A percentile compares a stretch with the other conserved stretches of the same genome.
phyloP scores from a whole-genome alignment of 2,888 invertebrate genomes.

The Sminthurides aquaticus region DNA sequence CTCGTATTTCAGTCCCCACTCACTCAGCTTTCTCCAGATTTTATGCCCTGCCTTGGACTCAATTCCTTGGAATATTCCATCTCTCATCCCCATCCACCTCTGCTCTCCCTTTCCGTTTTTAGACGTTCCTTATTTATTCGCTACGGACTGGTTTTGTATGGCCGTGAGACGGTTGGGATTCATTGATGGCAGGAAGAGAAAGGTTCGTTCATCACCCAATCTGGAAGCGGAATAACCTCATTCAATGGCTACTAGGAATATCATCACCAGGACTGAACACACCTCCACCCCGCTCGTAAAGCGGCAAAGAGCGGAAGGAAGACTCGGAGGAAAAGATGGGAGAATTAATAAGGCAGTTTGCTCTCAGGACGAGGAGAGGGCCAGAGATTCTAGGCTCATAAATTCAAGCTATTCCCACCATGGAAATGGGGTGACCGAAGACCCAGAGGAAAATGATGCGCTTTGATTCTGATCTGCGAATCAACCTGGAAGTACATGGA shows the following conservation, averaged over 20 bases:
- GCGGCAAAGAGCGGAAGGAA: no score
- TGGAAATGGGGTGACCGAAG: constrained; percentile 36
- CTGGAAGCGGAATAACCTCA: background rate
- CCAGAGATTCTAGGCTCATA: constrained; percentile 27
- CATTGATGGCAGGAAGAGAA: background rate
- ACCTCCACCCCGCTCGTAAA: background rate
- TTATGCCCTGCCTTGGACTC: background rate
- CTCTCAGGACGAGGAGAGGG: constrained; percentile 11
- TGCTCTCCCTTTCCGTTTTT: no score
- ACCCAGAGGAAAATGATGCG: constrained; percentile 26
- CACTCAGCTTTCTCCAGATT: constrained; percentile 2
- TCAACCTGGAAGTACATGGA: constrained; percentile 32
- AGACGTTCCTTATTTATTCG: no score
- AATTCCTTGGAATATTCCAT: background rate
- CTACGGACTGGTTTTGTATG: no score
- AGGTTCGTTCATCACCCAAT: background rate
- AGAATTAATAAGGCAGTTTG: constrained; percentile 37
- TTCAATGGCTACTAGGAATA: background rate
- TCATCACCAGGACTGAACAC: background rate
- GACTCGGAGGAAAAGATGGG: background rate
- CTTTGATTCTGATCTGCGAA: constrained; percentile 31
- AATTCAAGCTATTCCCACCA: constrained; percentile 31
- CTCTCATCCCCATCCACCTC: background rate
- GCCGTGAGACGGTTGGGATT: no score
- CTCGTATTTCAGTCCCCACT: constrained; percentile 6